phyloP scores from a whole-genome alignment of 2,888 invertebrate species.

The Poecilus cupreus region DNA sequence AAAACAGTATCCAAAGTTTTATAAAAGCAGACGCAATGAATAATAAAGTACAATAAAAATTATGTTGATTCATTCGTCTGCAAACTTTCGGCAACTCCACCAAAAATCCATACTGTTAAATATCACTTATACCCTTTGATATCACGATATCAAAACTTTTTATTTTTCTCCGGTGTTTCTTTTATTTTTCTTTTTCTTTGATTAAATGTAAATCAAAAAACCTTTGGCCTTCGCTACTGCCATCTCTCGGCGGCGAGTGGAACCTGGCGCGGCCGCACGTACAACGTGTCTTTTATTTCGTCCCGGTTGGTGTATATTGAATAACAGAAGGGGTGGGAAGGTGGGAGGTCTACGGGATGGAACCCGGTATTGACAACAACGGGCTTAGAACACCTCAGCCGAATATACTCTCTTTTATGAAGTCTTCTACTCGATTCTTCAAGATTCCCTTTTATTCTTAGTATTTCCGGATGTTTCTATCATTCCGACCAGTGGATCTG shows the following conservation, averaged over 20 bases:
- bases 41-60: background rate
- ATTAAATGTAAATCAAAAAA: conserved; percentile 43
- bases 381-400: background rate
- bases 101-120: background rate
- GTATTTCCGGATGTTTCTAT: conserved; percentile 23
- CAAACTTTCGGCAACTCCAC: background rate
- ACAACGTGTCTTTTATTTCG: background rate
- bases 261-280: background rate
- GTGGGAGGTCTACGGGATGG: background rate
- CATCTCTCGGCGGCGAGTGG: background rate
- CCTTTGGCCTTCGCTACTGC: background rate
- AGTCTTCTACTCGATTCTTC: conserved; percentile 23
- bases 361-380: background rate
- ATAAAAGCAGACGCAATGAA: background rate
- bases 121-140: background rate
- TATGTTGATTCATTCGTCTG: background rate
- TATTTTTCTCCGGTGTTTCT: background rate
- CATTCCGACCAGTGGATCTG: background rate
- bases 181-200: conserved; percentile 22
- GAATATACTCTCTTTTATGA: conserved; percentile 42
- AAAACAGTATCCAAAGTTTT: too few relatives aligned
- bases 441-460: conserved; percentile 32
- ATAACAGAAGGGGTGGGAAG: conserved; percentile 1
- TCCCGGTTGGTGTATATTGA: conserved; percentile 18
- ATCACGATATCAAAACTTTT: background rate